Conservation (phyloP, 1,140 invertebrate species). For the Cheumatopsyche charites region DNA sequence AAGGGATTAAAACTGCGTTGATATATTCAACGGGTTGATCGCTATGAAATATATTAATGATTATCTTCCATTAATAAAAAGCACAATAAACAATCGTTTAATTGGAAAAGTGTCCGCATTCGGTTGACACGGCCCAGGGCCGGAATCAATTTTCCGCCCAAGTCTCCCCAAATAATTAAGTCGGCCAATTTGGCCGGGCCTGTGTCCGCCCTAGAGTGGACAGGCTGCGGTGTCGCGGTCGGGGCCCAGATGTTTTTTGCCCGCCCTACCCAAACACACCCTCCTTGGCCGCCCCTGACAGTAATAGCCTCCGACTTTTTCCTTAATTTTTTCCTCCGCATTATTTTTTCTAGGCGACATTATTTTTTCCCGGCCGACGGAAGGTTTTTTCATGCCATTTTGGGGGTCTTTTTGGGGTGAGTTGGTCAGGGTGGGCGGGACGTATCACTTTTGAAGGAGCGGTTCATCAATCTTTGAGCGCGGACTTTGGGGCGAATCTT, state of each 20-base stretch:
- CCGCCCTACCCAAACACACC: neutral
- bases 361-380: neutral
- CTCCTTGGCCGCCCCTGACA: neutral
- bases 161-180: constrained; percentile 26
- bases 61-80: too few relatives aligned
- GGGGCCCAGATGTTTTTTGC: constrained; percentile 25
- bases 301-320: neutral
- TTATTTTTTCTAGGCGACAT: neutral
- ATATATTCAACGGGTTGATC: too few relatives aligned
- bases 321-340: neutral
- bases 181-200: constrained; percentile 19
- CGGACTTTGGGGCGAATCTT: too few relatives aligned
- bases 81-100: too few relatives aligned
- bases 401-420: too few relatives aligned
- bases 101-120: neutral
- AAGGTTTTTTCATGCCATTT: too few relatives aligned
- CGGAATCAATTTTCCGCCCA: constrained; percentile 29
- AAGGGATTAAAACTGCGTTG: too few relatives aligned
- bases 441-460: too few relatives aligned
- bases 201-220: neutral
- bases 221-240: constrained; percentile 7
- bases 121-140: constrained; percentile 1
- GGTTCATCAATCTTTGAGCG: too few relatives aligned
- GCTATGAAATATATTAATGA: too few relatives aligned
- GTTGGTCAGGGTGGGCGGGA: too few relatives aligned